Conservation (phyloP, 2,797 vertebrate genomes). For the Enteromius anoplus region DNA sequence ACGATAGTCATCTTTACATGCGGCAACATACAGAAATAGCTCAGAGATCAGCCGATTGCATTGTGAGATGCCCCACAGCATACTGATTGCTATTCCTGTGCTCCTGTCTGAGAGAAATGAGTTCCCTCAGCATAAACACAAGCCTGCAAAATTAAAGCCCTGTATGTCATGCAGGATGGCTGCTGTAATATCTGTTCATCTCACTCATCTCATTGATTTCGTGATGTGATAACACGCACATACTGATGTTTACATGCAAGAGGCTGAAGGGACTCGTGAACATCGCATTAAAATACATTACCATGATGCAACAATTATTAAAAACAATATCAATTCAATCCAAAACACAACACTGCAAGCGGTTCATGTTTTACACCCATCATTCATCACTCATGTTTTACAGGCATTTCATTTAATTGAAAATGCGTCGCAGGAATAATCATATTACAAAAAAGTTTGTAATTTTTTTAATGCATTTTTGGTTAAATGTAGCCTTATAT, state of each 20-base stretch:
- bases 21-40: slow-evolving; percentile 69
- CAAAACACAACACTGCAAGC: background rate
- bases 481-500: background rate
- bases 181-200: slow-evolving; percentile 38
- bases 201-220: slow-evolving; percentile 30
- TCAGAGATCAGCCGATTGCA: slow-evolving; percentile 66
- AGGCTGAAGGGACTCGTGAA: background rate
- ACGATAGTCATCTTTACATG: slow-evolving; percentile 67
- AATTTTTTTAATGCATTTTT: background rate
- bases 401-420: background rate
- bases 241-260: slow-evolving; percentile 5
- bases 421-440: background rate
- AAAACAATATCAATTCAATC: slow-evolving; percentile 26
- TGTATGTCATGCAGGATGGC: slow-evolving; percentile 41
- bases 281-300: slow-evolving; percentile 3
- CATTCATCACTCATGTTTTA: background rate
- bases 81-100: slow-evolving; percentile 70
- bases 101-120: slow-evolving; percentile 69
- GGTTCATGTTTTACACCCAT: background rate
- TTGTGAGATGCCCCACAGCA: slow-evolving; percentile 65
- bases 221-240: background rate
- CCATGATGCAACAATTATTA: background rate
- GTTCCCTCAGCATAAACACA: slow-evolving; percentile 57
- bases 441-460: background rate
- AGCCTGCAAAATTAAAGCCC: slow-evolving; percentile 42